Evolutionary conservation across 2,888 invertebrate species (phyloP).

Genomic region (Heteropelma amictum): DNA sequence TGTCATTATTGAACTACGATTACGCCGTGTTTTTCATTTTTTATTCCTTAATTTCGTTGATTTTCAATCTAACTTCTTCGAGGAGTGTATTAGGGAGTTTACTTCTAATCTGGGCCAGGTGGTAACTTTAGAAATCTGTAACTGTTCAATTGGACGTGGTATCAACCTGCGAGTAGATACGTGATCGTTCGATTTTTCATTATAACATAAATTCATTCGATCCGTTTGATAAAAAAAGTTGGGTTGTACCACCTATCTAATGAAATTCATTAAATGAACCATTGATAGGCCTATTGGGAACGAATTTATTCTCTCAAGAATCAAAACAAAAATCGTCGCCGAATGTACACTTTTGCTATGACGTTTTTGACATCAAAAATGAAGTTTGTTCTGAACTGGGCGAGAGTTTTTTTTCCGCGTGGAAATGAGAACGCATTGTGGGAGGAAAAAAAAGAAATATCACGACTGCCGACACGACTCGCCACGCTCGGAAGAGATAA

Average conservation of each 20-base stretch:
- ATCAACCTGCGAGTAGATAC: no score
- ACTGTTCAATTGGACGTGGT: no score
- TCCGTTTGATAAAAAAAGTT: not conserved
- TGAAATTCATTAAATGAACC: not conserved
- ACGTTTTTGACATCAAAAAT: conserved; percentile 1
- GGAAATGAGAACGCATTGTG: conserved; percentile 17
- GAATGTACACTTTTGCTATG: not conserved
- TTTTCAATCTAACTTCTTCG: not conserved
- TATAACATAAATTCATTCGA: no score
- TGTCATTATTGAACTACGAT: not conserved
- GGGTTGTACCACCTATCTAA: not conserved
- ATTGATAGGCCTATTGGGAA: no score
- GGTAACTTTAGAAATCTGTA: not conserved
- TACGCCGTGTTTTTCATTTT: not conserved
- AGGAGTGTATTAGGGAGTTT: not conserved
- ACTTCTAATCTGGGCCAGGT: not conserved
- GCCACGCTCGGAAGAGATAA: conserved; percentile 65
- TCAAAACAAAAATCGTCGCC: not conserved
- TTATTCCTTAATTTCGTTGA: not conserved
- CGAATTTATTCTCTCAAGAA: no score
- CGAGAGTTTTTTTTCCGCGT: conserved; percentile 11
- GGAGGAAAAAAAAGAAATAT: conserved; percentile 38
- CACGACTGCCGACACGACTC: conserved; percentile 47
- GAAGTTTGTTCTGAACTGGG: not conserved
- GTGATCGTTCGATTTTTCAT: no score